These are phyloP conservation scores for Notodonta dromedarius DNA, from an alignment of 2,888 invertebrate species.

Conservation along the genomic window DNA sequence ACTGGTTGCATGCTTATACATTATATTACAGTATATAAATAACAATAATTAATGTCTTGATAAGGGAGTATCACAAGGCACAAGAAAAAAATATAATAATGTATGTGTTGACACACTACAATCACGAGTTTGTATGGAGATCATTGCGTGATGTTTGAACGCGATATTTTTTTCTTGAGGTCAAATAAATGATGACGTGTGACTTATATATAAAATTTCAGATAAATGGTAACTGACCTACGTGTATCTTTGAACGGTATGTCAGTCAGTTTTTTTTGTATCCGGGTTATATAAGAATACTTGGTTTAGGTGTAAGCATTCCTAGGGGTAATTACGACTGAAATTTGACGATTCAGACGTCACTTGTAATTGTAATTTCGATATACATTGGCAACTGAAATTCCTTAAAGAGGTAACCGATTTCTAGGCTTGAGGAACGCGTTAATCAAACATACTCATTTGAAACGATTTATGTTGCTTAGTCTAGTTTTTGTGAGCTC, in stretches of 20 bases:
- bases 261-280: slow-evolving; percentile 1
- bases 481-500: no score
- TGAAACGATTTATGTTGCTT: no score
- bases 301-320: neutral
- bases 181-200: neutral
- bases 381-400: no score
- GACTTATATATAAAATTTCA: neutral
- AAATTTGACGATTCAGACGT: neutral
- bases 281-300: neutral
- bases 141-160: neutral
- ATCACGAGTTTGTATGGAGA: neutral
- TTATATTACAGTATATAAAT: no score
- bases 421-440: no score
- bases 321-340: neutral
- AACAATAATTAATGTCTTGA: no score
- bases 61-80: neutral
- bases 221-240: slow-evolving; percentile 7
- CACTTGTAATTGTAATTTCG: neutral
- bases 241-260: neutral
- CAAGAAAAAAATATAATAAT: neutral
- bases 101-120: neutral
- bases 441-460: no score
- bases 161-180: neutral
- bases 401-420: no score
- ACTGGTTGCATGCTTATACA: no score